phyloP scores from a whole-genome alignment of 2,113 vertebrate genomes.

The Corydoras maculifer region DNA sequence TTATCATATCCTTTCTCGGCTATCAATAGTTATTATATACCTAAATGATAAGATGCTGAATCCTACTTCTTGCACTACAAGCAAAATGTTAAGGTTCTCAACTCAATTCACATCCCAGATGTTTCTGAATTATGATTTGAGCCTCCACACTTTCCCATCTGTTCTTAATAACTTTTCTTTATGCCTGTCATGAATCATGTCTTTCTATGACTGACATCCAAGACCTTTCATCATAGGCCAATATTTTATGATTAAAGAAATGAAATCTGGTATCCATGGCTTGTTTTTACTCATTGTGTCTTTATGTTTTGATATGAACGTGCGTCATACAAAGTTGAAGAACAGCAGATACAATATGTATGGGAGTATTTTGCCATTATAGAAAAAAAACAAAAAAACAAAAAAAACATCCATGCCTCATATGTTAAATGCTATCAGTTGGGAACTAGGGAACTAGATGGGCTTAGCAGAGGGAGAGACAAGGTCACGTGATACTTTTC shows the following conservation, averaged over 20 bases:
- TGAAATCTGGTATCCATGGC: constrained; percentile 50
- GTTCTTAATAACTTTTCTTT: constrained; percentile 56
- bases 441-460: constrained; percentile 12
- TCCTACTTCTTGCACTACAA: background rate
- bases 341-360: constrained; percentile 1
- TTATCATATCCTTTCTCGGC: no score
- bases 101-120: constrained; percentile 54
- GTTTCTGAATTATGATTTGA: constrained; percentile 54
- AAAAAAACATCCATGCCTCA: background rate
- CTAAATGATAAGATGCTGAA: no score
- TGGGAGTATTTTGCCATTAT: background rate
- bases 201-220: constrained; percentile 47
- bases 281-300: constrained; percentile 35
- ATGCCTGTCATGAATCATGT: constrained; percentile 59
- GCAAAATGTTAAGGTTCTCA: constrained; percentile 4
- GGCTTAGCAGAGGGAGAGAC: constrained; percentile 26
- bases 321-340: constrained; percentile 26
- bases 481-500: constrained; percentile 37
- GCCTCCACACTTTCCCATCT: constrained; percentile 55
- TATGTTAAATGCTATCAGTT: constrained; percentile 23
- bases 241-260: constrained; percentile 53
- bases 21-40: no score
- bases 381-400: background rate
- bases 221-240: constrained; percentile 61
- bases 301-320: constrained; percentile 42